Percentiles rank a stretch among this genome's conserved stretches.
Evolutionary conservation across 2,113 vertebrate genomes (phyloP).

Genomic region (Gasterosteus nipponicus): DNA sequence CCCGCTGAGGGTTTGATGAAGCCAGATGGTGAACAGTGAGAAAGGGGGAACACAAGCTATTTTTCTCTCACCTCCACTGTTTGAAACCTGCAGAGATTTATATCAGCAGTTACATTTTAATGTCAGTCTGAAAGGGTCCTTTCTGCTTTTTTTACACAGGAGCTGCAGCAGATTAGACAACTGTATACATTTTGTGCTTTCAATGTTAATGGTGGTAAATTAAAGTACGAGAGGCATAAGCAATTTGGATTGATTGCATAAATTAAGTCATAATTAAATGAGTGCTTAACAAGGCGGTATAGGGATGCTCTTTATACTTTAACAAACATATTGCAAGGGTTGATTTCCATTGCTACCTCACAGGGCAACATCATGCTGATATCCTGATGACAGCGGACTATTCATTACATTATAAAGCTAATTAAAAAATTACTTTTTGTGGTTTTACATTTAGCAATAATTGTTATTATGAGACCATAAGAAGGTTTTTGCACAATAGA

Average conservation of each 20-base stretch:
- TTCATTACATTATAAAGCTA: neutral
- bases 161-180: neutral
- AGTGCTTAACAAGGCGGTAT: neutral
- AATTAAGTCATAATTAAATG: neutral
- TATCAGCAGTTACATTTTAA: conserved; percentile 70
- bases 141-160: neutral
- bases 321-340: neutral
- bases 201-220: neutral
- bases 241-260: neutral
- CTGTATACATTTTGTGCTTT: neutral
- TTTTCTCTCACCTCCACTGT: conserved; percentile 58
- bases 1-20: conserved; percentile 57
- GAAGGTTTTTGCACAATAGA: neutral
- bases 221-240: neutral
- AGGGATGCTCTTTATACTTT: neutral
- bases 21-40: conserved; percentile 59
- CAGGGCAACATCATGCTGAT: conserved; percentile 12
- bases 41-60: conserved; percentile 42
- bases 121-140: conserved; percentile 14
- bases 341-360: conserved; percentile 8
- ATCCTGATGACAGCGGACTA: neutral
- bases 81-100: conserved; percentile 70
- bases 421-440: neutral
- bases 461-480: conserved; percentile 32
- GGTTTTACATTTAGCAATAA: conserved; percentile 8